Evolutionary conservation across 2,797 vertebrate genomes (phyloP).

Genomic region (Linurgus olivaceus): DNA sequence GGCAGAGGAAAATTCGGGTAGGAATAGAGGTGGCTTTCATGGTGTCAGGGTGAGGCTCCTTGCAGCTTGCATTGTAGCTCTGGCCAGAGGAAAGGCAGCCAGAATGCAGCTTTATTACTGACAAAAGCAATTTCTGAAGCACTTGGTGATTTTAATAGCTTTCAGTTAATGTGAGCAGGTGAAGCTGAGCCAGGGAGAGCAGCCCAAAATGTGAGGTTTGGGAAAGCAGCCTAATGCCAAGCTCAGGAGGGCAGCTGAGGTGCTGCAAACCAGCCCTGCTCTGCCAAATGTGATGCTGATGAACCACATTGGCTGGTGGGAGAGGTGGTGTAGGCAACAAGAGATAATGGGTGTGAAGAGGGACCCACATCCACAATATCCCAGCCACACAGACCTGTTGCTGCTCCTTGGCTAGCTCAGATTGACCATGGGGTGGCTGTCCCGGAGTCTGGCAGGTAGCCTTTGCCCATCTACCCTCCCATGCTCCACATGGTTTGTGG

Average conservation of each 20-base stretch:
- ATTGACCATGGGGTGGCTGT: not conserved
- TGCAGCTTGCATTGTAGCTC: not conserved
- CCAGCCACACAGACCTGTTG: not conserved
- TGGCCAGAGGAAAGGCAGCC: not conserved
- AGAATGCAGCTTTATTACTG: not conserved
- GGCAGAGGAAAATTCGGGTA: not conserved
- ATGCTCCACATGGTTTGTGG: not conserved
- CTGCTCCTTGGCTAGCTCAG: not conserved
- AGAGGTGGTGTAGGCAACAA: not conserved
- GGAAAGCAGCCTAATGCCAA: not conserved
- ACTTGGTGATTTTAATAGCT: not conserved
- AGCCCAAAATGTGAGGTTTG: not conserved
- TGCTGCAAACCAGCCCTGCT: not conserved
- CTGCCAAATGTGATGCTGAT: not conserved
- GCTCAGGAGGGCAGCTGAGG: not conserved
- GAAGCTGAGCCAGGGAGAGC: not conserved
- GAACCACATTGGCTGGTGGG: not conserved
- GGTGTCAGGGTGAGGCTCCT: not conserved
- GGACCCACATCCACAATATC: rapidly evolving
- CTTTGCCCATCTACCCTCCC: not conserved
- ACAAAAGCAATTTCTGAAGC: not conserved
- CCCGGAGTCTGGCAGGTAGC: not conserved
- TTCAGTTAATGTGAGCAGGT: not conserved
- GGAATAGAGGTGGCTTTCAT: not conserved
- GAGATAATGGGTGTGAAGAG: not conserved